Evolutionary conservation across 2,888 invertebrate genomes (phyloP).

Genomic region (Trissolcus japonicus): DNA sequence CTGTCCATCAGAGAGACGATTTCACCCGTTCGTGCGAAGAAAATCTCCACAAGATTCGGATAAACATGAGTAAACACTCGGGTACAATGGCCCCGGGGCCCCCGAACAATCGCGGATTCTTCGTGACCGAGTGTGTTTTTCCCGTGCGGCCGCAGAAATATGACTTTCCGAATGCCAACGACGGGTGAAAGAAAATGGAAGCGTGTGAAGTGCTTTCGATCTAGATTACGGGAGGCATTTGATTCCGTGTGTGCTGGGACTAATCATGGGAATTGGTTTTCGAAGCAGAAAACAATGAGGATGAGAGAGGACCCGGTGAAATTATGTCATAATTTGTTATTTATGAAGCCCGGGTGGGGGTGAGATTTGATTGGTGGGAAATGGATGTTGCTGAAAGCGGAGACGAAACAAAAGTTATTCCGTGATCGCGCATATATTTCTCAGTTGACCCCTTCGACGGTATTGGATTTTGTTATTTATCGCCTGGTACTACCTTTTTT

Average conservation of each 20-base stretch:
- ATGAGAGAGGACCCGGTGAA: slow-evolving; percentile 18
- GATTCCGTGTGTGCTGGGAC: slow-evolving; percentile 10
- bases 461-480: no score
- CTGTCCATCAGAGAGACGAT: slow-evolving; percentile 55
- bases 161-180: slow-evolving; percentile 40
- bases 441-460: slow-evolving; percentile 6
- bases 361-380: slow-evolving; percentile 1
- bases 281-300: slow-evolving; percentile 22
- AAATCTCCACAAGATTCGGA: slow-evolving; percentile 31
- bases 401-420: slow-evolving; percentile 8
- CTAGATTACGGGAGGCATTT: slow-evolving; percentile 17
- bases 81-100: slow-evolving; percentile 27
- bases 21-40: slow-evolving; percentile 62
- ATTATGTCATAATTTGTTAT: slow-evolving; percentile 11
- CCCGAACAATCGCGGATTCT: slow-evolving; percentile 25
- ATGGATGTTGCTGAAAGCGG: slow-evolving; percentile 1
- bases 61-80: slow-evolving; percentile 40
- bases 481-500: no score
- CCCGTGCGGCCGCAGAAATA: slow-evolving; percentile 32
- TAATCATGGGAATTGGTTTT: slow-evolving; percentile 37
- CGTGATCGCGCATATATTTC: slow-evolving; percentile 41
- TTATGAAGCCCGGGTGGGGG: background rate
- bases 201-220: slow-evolving; percentile 41
- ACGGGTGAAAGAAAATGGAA: slow-evolving; percentile 25
- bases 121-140: slow-evolving; percentile 20